Base-by-base conservation (phyloP, 2,888 invertebrate genomes). In the Sepiola atlantica region DNA sequence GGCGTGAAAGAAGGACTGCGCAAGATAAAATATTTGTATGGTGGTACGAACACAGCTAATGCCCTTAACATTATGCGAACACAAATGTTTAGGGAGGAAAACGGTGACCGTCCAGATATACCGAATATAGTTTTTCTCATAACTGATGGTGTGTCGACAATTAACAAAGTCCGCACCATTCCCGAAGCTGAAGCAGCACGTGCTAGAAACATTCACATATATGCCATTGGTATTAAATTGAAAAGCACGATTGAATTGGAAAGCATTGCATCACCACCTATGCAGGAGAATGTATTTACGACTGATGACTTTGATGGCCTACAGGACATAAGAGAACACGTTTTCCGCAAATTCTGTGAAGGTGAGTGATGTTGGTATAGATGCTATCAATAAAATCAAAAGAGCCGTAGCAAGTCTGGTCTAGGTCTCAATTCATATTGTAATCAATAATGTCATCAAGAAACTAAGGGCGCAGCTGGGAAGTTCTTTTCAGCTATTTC, bases 111-210 rank as follows among this genome's bases (percentile, higher is more conserved):
- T 45, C 92, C 94, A 28, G 94, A 95, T 77, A 95, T 95, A 8
- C 95, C 95, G 16, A 96, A 96, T 94, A 95, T 96, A n/a, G 95
- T 95, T 57, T 94, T 96, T 54, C 94, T 96, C 14, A 94, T 96
- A n/a, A 95, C 96, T 93, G 96, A 97, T 94, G 97, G 97, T 54
- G 95, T 96, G 57, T 97, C 97, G 55, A 92, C 45, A n/a, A 96
- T 97, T 90, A 96, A 97, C 94, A 95, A 95, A 6, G 95, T 96
- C 55, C 94, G 95, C 93, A 96, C 96, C 14, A 94, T 96, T 54
- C 96, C 95, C 3, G 96, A 96, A 94, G 96, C 97, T 21, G 95
- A 96, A 90, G 45, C 94, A 45, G 96, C 96, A 45, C 95, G 95
- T 35, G 94, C 94, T n/a, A 95, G 94, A 45, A 95, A 95, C n/a